Evolutionary conservation across 2,113 vertebrate genomes (phyloP).

Genomic region (Chitala chitala): DNA sequence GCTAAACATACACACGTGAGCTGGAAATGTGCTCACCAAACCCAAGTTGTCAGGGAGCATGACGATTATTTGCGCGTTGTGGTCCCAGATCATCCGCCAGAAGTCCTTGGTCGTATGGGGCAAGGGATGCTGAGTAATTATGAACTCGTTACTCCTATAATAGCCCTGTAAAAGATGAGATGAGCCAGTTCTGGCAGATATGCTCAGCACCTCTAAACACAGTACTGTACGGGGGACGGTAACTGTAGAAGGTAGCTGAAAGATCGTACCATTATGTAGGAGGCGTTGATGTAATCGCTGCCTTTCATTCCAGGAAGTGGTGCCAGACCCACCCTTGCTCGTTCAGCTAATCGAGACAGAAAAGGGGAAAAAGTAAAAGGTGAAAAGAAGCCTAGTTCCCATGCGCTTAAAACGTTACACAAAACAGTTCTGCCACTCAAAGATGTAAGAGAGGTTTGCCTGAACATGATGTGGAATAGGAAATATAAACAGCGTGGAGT

Average conservation of each 20-base stretch:
- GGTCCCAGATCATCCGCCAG: slow-evolving; percentile 99
- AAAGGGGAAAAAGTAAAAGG: slow-evolving; percentile 29
- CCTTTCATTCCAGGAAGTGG: slow-evolving; percentile 95
- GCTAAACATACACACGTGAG: not conserved
- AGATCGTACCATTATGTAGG: slow-evolving; percentile 89
- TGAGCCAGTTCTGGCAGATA: not conserved
- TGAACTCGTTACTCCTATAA: slow-evolving; percentile 97
- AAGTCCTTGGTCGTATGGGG: slow-evolving; percentile 97
- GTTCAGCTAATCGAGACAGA: slow-evolving; percentile 70
- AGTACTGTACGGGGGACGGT: not conserved
- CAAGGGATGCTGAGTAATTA: slow-evolving; percentile 96
- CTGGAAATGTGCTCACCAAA: slow-evolving; percentile 68
- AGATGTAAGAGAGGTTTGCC: too few relatives aligned
- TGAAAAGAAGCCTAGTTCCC: too few relatives aligned
- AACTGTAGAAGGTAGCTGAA: slow-evolving; percentile 27
- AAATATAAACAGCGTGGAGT: not conserved
- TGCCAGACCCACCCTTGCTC: slow-evolving; percentile 88
- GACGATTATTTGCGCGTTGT: slow-evolving; percentile 96
- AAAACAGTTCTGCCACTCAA: too few relatives aligned
- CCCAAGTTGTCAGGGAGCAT: slow-evolving; percentile 97
- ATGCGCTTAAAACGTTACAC: not conserved
- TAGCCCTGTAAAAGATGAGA: slow-evolving; percentile 74
- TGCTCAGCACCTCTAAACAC: not conserved
- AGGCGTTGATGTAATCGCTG: slow-evolving; percentile 99
- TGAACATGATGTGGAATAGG: too few relatives aligned